Base-by-base conservation (phyloP, 1,140 invertebrate species). In the Trichonephila clavipes region DNA sequence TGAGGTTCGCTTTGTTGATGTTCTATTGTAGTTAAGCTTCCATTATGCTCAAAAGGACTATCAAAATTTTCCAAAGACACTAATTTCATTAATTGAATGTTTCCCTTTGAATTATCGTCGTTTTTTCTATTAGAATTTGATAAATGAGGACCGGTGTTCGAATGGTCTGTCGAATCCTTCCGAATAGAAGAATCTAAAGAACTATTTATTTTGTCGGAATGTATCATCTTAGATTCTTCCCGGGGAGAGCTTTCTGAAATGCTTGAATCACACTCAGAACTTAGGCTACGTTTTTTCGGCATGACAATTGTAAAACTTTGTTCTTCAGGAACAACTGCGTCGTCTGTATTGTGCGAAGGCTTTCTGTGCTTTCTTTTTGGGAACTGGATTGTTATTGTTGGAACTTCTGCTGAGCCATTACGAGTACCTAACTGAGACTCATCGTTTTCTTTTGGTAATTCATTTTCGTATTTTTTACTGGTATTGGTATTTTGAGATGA, bases 231-330 rank as follows among this genome's bases (percentile, higher is more conserved):
- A 12, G 66, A 28, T 6, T 61, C 19, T 18, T 77, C 66, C 3
- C 59, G n/a, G 10, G 77, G 77, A 16, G 92, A 93, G 18, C 34
- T 87, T 40, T 93, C 92, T 19, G 92, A 93, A 87, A 88, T 88
- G 34, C 85, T 88, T 1, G 85, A 93, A 51, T 93, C 92, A 5
- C 82, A 44, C 24, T 93, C 92, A 18, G 92, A 93, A 59, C 92
- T 93, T 16, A 93, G n/a, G 34, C 92, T 93, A 6, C 92, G 83
- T 81, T 93, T 93, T 34, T 93, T 93, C 0, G 92, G 92, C 64
- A 93, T 88, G 44, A 81, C 44, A 24, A 93, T 88, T 10, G 92
- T 93, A 24, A 93, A 28, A n/a, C n/a, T 88, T 62, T 87, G 85
- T 24, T 88, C 85, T 28, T 72, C 66, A 1, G 5, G 21, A 14